Evolutionary conservation across 2,797 vertebrate species (phyloP), one percentile per base, ranked within the genome.

Genomic region (Hirundo rustica): DNA sequence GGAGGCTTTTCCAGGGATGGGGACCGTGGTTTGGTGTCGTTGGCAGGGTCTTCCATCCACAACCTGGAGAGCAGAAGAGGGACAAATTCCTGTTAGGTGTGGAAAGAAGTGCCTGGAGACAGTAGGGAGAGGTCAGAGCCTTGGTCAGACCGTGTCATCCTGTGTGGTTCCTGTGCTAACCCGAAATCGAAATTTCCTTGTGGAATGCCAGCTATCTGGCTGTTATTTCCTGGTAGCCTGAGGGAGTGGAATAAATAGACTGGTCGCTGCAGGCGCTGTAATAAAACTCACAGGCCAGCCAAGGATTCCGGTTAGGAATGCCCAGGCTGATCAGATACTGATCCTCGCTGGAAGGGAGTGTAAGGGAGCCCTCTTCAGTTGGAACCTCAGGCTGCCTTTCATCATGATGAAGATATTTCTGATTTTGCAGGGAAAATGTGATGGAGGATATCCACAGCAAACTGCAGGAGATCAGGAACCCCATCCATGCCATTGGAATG

Each of bases 371-470:
- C 88, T 70, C 93, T 92, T 60, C 58, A 92, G 85, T 66, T 32
- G 40, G 47, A 88, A 7, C 16, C n/a, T 80, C 13, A 10, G 3
- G 10, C 32, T 86, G 47, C 81, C 8, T 6, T 13, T 85, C 0
- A 0, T 21, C 57, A 10, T 25, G 64, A 36, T 17, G 38, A 42
- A 22, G 34, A 20, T n/a, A 47, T 91, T 19, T 53, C 13, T 72
- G 20, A 40, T 45, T n/a, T 90, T 51, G 26, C 93, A 99, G 99
- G 62, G 98, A 98, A 22, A 98, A 98, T 2, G 93, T 98, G 40
- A 98, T 99, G 34, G 98, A 98, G 68, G 98, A 99, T 58, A 98
- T 99, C 86, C 98, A 98, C 96, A 99, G 98, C 97, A 99, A 99
- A 92, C 97, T 99, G 51, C 99, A 99, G 96, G 98, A 99, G 89